A percentile compares a stretch with the other conserved stretches of the same genome.
Evolutionary conservation across 53 echinoderm and acorn worm genomes (phyloP).

Genomic region (Glandiceps talaboti): DNA sequence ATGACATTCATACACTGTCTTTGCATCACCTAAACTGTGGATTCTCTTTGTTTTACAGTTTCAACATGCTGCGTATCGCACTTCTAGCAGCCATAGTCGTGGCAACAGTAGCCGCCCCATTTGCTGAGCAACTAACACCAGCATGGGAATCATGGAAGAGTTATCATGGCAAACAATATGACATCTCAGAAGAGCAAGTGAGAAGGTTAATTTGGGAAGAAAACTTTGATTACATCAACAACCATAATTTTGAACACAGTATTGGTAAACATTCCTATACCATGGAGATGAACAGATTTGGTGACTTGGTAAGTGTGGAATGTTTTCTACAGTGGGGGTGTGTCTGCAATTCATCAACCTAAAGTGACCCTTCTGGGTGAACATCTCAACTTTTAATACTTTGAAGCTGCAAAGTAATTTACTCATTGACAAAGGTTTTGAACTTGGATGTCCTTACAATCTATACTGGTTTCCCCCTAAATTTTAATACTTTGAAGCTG

Average conservation of each 20-base stretch:
- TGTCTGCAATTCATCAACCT: no score
- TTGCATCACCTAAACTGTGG: no score
- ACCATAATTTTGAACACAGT: conserved; percentile 40
- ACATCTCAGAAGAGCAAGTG: conserved; percentile 16
- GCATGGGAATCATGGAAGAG: conserved; percentile 39
- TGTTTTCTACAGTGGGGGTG: no score
- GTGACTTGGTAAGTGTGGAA: conserved; percentile 53
- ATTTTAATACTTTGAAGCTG: no score
- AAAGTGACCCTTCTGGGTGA: no score
- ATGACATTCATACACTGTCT: no score
- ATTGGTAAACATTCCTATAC: conserved; percentile 34
- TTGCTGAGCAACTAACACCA: background rate
- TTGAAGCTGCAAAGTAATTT: no score
- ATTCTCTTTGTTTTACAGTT: no score
- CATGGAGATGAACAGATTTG: conserved; percentile 41
- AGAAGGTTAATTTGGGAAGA: conserved; percentile 54
- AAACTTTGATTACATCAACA: conserved; percentile 24
- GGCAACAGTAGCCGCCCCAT: background rate
- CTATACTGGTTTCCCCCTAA: no score
- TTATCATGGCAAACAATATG: conserved; percentile 19
- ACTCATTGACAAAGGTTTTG: no score
- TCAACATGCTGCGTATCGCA: background rate
- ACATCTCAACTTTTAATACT: no score
- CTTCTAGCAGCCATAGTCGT: background rate
- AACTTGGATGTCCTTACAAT: no score